Evolutionary conservation across 30 jellyfish, hydroid and myxozoan species (phyloP), one percentile per base, ranked within the genome.

Genomic region (Rhopilema esculentum): DNA sequence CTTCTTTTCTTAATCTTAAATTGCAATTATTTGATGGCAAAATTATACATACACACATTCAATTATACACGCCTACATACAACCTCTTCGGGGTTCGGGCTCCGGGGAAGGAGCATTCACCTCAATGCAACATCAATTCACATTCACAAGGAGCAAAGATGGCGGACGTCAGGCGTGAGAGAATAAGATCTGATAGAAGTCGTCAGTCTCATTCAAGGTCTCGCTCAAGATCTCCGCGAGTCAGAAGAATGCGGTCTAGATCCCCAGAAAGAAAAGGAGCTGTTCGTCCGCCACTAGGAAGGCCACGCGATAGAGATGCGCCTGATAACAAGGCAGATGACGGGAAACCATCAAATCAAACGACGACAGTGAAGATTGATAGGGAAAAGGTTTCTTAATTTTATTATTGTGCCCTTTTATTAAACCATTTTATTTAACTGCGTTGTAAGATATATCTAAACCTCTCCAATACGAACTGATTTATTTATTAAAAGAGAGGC

Each of bases 151-250:
- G 50, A 33, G 1, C 66, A 23, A 75, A 63, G 68, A 85, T 85
- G 94, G 94, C 94, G 89, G 94, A 85, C 78, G 64, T 27, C 4
- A 73, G 94, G 75, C 83, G 94, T n/a, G 84, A 68, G 49, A 65
- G 94, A 18, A 65, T 83, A 65, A 57, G 84, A n/a, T 63, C 82
- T 27, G 92, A 72, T 16, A 53, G 79, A 84, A 72, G 85, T 49
- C 90, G 70, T n/a, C 88, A 76, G 28, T 77, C 86, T 1, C 85
- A 24, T 19, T 87, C 90, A 33, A 49, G 86, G 29, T 87, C 96
- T 9, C 84, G 89, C 61, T 75, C 94, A 29, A 50, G 87, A 33
- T 87, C 96, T n/a, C 90, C 96, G 23, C 33, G 90, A 49, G 28
- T 18, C 25, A 40, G 86, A 52, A 67, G 79, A 27, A 8, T 66